A percentile compares a stretch with the other conserved stretches of the same genome.
Conservation (phyloP, 2,888 invertebrate genomes). For the Drosophila ezoana region DNA sequence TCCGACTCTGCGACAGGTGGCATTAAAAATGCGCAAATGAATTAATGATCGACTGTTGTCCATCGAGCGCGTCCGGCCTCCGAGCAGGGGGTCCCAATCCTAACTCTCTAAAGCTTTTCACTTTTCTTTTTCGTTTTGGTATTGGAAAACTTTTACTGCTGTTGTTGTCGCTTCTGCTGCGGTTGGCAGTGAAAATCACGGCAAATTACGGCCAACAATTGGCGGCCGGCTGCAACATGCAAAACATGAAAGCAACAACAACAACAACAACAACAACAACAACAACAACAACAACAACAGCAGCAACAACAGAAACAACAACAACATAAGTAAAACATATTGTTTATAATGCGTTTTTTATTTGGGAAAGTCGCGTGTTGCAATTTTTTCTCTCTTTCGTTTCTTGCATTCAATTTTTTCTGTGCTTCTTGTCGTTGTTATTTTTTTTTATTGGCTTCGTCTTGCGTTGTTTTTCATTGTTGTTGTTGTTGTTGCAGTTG, state of each 20-base stretch:
- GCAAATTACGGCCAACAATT: slow-evolving; percentile 68
- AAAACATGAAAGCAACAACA: slow-evolving; percentile 71
- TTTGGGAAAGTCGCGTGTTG: slow-evolving; percentile 79
- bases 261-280: slow-evolving; percentile 22
- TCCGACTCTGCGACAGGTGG: slow-evolving; percentile 41
- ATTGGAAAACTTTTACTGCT: slow-evolving; percentile 72
- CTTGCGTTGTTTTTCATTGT: slow-evolving; percentile 43
- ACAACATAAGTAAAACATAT: slow-evolving; percentile 58
- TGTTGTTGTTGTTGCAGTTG: slow-evolving; percentile 22
- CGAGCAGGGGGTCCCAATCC: slow-evolving; percentile 44
- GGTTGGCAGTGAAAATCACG: slow-evolving; percentile 75
- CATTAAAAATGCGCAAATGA: slow-evolving; percentile 49
- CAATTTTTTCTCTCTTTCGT: slow-evolving; percentile 40
- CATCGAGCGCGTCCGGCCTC: slow-evolving; percentile 40
- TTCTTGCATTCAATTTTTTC: slow-evolving; percentile 19
- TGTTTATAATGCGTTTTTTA: slow-evolving; percentile 77
- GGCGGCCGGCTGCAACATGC: slow-evolving; percentile 67
- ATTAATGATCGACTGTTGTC: slow-evolving; percentile 59
- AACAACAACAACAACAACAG: slow-evolving; percentile 30
- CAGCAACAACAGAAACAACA: slow-evolving; percentile 25
- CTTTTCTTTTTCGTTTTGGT: slow-evolving; percentile 68
- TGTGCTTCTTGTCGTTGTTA: slow-evolving; percentile 8
- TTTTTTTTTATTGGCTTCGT: slow-evolving; percentile 51
- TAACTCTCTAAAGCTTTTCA: slow-evolving; percentile 58
- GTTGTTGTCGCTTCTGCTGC: slow-evolving; percentile 47